Base-by-base conservation (phyloP, 2,888 invertebrate species). In the Anoncus sp. region DNA sequence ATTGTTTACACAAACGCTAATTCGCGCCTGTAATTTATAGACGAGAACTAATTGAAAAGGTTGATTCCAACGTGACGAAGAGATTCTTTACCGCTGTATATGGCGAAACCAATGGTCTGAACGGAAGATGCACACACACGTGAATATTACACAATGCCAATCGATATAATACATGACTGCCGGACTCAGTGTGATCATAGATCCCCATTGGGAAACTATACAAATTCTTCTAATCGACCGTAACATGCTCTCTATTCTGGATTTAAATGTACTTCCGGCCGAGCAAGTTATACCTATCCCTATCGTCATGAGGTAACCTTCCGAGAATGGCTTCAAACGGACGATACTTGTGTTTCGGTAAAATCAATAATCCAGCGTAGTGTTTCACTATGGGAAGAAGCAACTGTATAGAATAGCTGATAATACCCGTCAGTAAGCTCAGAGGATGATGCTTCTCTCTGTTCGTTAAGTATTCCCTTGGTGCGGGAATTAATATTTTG, bases 201-300 rank as follows among this genome's bases (percentile, higher is more conserved):
- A n/a, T n/a, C n/a, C 18, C 45, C 6, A 12, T 38, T 38, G 24
- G 16, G 16, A 24, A n/a, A n/a, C 16, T 6, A 31, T 51, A 53
- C 27, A 62, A 71, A 71, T 71, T 55, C 38, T 43, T 71, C 53
- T 51, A 62, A 62, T 71, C 53, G 45, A 62, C 35, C 31, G 71
- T 62, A 71, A 62, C n/a, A n/a, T 62, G 27, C 31, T 31, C 71
- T 71, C 59, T 71, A 62, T 62, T 71, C 71, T 43, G n/a, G n/a
- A n/a, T n/a, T n/a, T n/a, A n/a, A n/a, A n/a, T n/a, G n/a, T 18
- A 59, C 38, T 49, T 70, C 70, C 60, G 51, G 51, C n/a, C 60
- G 5, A 51, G 35, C 5, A 31, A 31, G 7, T n/a, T n/a, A n/a
- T n/a, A n/a, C n/a, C n/a, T 10, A 7, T 6, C 7, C 7, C 22